Percentiles rank a stretch among this genome's conserved stretches.
These are phyloP conservation scores for Drosophila maculinotata DNA, from an alignment of 2,888 invertebrate genomes.

Conservation along the genomic window DNA sequence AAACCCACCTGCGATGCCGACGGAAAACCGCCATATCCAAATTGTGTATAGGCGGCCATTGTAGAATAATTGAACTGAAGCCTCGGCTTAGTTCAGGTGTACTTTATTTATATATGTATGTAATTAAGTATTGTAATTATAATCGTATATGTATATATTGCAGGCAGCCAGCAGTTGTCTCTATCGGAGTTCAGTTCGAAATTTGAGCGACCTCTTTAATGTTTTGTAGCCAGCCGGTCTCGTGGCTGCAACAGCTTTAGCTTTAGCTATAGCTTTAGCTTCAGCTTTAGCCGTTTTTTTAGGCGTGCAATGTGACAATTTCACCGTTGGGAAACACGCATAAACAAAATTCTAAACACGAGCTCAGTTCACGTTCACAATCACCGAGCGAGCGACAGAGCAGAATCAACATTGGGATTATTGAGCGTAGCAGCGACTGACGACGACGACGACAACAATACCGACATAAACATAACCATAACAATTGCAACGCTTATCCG, in stretches of 20 bases:
- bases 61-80: slow-evolving; percentile 9
- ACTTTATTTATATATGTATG: neutral
- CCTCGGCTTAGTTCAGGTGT: slow-evolving; percentile 4
- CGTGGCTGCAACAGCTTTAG: neutral
- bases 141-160: slow-evolving; percentile 1
- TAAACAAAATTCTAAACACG: slow-evolving; percentile 62
- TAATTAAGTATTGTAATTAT: slow-evolving; percentile 8
- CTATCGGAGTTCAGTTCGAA: slow-evolving; percentile 4
- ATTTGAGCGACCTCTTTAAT: slow-evolving; percentile 14
- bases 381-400: slow-evolving; percentile 57
- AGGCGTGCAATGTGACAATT: slow-evolving; percentile 51
- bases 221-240: slow-evolving; percentile 7
- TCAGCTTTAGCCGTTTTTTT: neutral
- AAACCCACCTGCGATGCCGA: slow-evolving; percentile 94
- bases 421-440: slow-evolving; percentile 49
- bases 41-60: slow-evolving; percentile 93
- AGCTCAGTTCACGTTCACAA: slow-evolving; percentile 63
- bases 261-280: too few species aligned
- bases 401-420: slow-evolving; percentile 70
- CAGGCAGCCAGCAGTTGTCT: slow-evolving; percentile 4
- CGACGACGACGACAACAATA: slow-evolving; percentile 40
- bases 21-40: slow-evolving; percentile 94
- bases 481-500: slow-evolving; percentile 67
- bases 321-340: slow-evolving; percentile 23
- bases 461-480: slow-evolving; percentile 66